Evolutionary conservation across 2,888 invertebrate species (phyloP).

Genomic region (Erebia aethiops): DNA sequence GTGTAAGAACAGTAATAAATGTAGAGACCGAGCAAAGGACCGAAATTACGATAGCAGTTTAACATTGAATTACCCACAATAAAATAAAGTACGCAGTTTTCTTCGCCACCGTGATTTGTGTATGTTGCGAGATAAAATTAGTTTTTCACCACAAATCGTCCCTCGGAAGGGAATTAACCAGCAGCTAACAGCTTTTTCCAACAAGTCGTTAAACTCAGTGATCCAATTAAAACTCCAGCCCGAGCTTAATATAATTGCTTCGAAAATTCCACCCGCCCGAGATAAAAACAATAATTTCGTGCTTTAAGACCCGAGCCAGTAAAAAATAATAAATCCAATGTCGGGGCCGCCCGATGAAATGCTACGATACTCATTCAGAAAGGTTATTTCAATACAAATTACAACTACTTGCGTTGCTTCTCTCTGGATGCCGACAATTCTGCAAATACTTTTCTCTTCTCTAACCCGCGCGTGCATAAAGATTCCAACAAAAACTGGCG

Average conservation of each 20-base stretch:
- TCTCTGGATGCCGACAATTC: slow-evolving; percentile 78
- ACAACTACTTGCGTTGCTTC: slow-evolving; percentile 77
- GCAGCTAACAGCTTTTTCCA: slow-evolving; percentile 62
- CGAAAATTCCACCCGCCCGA: slow-evolving; percentile 75
- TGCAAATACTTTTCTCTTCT: slow-evolving; percentile 77
- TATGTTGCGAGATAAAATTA: slow-evolving; percentile 24
- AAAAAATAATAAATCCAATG: slow-evolving; percentile 80
- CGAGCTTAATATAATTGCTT: slow-evolving; percentile 79
- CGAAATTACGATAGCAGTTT: slow-evolving; percentile 8
- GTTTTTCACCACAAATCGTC: slow-evolving; percentile 40
- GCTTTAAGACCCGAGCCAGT: slow-evolving; percentile 72
- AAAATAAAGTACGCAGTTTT: slow-evolving; percentile 21
- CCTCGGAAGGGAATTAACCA: slow-evolving; percentile 50
- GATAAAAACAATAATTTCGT: slow-evolving; percentile 82
- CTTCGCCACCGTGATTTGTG: slow-evolving; percentile 24
- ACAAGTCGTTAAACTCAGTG: slow-evolving; percentile 71
- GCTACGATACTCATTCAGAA: slow-evolving; percentile 77
- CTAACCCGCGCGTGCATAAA: slow-evolving; percentile 52
- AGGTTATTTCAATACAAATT: slow-evolving; percentile 82
- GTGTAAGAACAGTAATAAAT: slow-evolving; percentile 6
- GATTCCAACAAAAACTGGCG: slow-evolving; percentile 22
- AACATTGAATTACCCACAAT: slow-evolving; percentile 11
- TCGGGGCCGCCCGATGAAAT: slow-evolving; percentile 70
- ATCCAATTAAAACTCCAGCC: slow-evolving; percentile 77
- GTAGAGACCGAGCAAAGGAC: neutral